These are phyloP conservation scores for Glaucomys volans DNA, from an alignment of 2,113 vertebrate species.

Conservation along the genomic window DNA sequence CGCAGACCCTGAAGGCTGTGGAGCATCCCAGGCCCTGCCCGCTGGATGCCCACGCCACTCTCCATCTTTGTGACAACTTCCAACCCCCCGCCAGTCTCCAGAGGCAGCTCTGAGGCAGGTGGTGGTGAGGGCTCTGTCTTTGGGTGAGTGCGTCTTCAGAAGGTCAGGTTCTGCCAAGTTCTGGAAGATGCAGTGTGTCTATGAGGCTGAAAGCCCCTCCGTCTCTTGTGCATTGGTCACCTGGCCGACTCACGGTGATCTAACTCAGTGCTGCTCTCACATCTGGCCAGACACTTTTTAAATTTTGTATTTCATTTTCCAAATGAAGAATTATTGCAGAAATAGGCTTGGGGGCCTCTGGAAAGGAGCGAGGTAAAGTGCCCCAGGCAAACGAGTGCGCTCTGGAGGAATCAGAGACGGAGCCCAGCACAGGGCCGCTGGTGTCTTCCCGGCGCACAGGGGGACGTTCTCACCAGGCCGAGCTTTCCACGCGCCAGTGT, in stretches of 20 bases:
- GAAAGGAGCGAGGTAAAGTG: neutral
- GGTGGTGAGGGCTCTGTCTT: neutral
- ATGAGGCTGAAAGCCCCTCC: fast-evolving
- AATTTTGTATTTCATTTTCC: neutral
- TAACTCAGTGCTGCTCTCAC: neutral
- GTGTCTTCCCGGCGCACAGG: fast-evolving
- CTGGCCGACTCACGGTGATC: too few species aligned
- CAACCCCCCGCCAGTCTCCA: fast-evolving
- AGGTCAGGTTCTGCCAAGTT: fast-evolving
- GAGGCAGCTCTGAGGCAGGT: neutral
- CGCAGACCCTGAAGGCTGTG: fast-evolving
- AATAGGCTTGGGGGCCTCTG: neutral
- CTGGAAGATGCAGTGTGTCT: fast-evolving
- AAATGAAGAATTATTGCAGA: neutral
- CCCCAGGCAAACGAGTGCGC: neutral
- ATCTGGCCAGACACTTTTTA: neutral
- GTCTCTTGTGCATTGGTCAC: fast-evolving
- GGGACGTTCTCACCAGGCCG: neutral
- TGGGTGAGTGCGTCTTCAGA: fast-evolving
- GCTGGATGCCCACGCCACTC: fast-evolving
- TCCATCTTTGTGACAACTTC: neutral
- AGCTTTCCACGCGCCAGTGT: fast-evolving
- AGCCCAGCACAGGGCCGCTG: neutral
- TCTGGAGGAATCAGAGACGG: neutral
- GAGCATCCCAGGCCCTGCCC: neutral